Conservation (phyloP, 2,797 vertebrate genomes). For the Trachurus trachurus region DNA sequence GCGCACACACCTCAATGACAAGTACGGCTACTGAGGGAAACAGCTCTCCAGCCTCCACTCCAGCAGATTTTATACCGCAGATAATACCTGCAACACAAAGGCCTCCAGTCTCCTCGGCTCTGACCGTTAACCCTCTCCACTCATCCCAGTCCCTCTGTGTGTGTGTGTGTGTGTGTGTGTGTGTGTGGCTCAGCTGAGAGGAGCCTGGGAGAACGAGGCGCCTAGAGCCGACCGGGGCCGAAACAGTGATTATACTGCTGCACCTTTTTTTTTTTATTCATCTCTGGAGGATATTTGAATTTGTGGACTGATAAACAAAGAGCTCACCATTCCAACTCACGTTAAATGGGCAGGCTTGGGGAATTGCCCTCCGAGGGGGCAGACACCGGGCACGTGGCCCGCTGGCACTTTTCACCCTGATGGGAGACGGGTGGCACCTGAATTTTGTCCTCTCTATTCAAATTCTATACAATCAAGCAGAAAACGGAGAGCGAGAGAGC, state of each 20-base stretch:
- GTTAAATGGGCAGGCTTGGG: slow-evolving; percentile 29
- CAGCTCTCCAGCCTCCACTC: slow-evolving; percentile 11
- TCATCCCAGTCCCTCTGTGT: slow-evolving; percentile 12
- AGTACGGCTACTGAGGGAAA: slow-evolving; percentile 92
- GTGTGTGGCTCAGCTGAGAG: no score
- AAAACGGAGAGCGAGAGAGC: slow-evolving; percentile 39
- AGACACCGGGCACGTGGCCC: slow-evolving; percentile 50
- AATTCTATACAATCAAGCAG: slow-evolving; percentile 45
- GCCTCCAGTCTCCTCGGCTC: slow-evolving; percentile 26
- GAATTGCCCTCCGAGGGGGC: slow-evolving; percentile 16
- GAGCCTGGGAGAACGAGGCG: neutral
- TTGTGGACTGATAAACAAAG: slow-evolving; percentile 39
- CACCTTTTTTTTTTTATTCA: slow-evolving; percentile 27
- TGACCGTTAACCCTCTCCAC: slow-evolving; percentile 24
- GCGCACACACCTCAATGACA: slow-evolving; percentile 96
- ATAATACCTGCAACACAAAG: slow-evolving; percentile 51
- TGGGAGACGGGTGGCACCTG: slow-evolving; percentile 38
- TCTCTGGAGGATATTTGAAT: slow-evolving; percentile 35
- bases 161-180: no score
- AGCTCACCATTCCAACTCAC: slow-evolving; percentile 26
- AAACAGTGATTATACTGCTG: neutral
- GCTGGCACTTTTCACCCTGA: slow-evolving; percentile 42
- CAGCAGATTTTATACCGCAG: slow-evolving; percentile 22
- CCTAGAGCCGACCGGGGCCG: neutral
- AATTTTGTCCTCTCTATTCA: slow-evolving; percentile 33